phyloP scores from a whole-genome alignment of 2,113 vertebrate species.

The Pelodiscus sinensis region DNA sequence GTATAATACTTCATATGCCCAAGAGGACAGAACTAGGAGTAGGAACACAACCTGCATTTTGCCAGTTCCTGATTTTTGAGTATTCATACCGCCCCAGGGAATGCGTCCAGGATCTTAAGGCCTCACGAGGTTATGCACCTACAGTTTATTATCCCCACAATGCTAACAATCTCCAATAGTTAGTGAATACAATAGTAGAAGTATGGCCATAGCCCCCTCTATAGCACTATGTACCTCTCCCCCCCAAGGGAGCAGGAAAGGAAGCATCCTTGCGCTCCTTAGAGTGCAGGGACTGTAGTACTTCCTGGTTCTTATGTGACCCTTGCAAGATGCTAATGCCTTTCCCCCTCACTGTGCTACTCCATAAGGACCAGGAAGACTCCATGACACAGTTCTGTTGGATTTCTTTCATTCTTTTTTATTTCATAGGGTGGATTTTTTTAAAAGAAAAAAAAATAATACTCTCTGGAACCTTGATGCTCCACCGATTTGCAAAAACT shows the following conservation, averaged over 20 bases:
- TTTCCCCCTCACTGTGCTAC: neutral
- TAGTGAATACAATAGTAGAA: neutral
- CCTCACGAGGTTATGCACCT: neutral
- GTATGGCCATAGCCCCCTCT: neutral
- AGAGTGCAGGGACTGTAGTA: neutral
- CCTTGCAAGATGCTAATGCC: accelerated
- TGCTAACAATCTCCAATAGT: neutral
- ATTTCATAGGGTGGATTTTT: neutral
- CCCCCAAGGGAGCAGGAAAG: too few species aligned
- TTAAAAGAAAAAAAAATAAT: neutral
- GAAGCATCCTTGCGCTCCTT: too few species aligned
- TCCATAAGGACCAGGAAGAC: neutral
- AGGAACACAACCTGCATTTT: neutral
- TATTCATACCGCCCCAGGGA: neutral
- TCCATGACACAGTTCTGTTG: accelerated
- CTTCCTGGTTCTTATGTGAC: neutral
- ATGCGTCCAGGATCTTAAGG: neutral
- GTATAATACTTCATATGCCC: neutral
- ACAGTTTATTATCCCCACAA: neutral
- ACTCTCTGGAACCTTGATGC: neutral
- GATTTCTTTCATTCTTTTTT: too few species aligned
- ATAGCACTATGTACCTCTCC: neutral
- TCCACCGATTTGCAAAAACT: neutral
- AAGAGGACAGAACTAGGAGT: neutral
- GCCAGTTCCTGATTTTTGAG: neutral